Evolutionary conservation across 2,113 vertebrate genomes (phyloP), one percentile per base, ranked within the genome.

Genomic region (Trematomus loennbergii): DNA sequence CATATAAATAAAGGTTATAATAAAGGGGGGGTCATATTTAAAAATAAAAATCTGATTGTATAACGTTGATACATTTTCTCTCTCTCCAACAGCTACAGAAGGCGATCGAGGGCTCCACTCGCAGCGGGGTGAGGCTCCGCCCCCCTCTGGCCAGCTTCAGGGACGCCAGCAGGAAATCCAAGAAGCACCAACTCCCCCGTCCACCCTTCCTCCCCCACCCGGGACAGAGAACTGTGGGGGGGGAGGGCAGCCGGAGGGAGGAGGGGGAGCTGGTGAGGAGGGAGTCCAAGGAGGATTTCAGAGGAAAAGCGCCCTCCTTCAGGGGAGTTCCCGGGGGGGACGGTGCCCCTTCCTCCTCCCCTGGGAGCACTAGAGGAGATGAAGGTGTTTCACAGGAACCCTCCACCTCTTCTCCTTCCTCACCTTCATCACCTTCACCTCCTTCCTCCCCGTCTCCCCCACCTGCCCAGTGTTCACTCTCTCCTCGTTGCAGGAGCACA

Each of bases 91-190:
- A 99, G 98, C 91, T 99, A 49, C 98, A 99, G 93, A 99, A 98
- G 85, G 98, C 98, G 33, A 99, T 99, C 10, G 97, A 99, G 77
- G 98, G 97, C 69, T 97, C 98, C n/a, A 98, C 97, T 3, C 92
- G 96, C 45, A 96, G 96, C 0, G 98, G 98, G 1, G 96, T 98
- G 80, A 96, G 95, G 33, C 96, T 99, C 20, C 97, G 97, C 15
- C 98, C 98, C 0, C 98, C 98, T 4, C 94, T 99, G 4, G 98
- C 98, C 92, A 99, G 98, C 82, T 99, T 99, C 90, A 95, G 97
- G 9, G 96, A 95, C 1, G 94, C 95, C 55, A 97, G 87, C 66
- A 93, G 95, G 29, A 95, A 95, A 80, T 11, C 94, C 66, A 94
- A 95, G 88, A 95, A 94, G 80, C 94, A 91, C 77, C 87, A 92